Evolutionary conservation across 2,113 vertebrate genomes (phyloP).

Genomic region (Syngnathus typhle): DNA sequence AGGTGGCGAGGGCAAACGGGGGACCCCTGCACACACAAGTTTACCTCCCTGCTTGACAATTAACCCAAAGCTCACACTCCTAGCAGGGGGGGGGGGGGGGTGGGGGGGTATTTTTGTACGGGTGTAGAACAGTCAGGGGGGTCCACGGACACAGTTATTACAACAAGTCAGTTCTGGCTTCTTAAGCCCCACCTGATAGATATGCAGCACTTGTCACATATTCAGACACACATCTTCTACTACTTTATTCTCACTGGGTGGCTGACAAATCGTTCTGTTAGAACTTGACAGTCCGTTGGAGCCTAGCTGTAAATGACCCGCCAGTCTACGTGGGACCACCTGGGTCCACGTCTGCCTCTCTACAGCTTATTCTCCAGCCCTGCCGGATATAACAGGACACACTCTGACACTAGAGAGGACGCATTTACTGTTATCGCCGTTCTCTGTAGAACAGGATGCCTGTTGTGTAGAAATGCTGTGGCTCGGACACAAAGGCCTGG

Average conservation of each 20-base stretch:
- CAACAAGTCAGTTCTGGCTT: conserved; percentile 40
- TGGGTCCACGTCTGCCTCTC: conserved; percentile 54
- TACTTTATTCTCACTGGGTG: conserved; percentile 56
- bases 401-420: conserved; percentile 53
- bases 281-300: conserved; percentile 52
- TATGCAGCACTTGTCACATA: conserved; percentile 42
- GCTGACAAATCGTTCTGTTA: conserved; percentile 64
- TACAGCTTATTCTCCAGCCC: conserved; percentile 43
- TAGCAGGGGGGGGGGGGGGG: conserved; percentile 53
- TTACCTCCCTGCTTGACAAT: conserved; percentile 91
- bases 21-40: conserved; percentile 85
- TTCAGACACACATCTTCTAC: conserved; percentile 29
- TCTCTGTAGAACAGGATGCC: conserved; percentile 51
- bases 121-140: conserved; percentile 37
- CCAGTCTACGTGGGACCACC: conserved; percentile 66
- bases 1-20: conserved; percentile 34
- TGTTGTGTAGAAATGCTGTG: conserved; percentile 50
- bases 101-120: conserved; percentile 37
- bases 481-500: conserved; percentile 53
- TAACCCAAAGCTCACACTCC: conserved; percentile 76
- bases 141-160: conserved; percentile 50
- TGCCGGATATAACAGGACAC: conserved; percentile 55
- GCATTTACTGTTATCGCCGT: conserved; percentile 53
- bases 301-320: conserved; percentile 59
- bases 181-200: conserved; percentile 41